These are phyloP conservation scores for Troilus luridus DNA, from an alignment of 2,888 invertebrate genomes.

Conservation along the genomic window DNA sequence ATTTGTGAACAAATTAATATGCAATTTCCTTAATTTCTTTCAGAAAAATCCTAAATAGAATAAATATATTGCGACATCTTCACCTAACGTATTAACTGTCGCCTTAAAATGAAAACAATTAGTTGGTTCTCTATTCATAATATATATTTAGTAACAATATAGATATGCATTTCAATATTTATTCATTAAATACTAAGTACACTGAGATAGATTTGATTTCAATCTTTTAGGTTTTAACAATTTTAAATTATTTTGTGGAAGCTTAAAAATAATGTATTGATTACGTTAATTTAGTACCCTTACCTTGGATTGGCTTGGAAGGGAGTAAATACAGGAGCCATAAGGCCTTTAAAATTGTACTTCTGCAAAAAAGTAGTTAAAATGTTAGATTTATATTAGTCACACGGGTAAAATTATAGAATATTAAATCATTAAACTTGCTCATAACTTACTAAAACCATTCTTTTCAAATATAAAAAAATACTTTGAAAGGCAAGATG, in stretches of 20 bases:
- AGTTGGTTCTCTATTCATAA: neutral
- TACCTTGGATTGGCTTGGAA: constrained; percentile 68
- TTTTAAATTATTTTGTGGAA: neutral
- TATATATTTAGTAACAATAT: neutral
- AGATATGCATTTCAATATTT: neutral
- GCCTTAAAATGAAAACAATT: neutral
- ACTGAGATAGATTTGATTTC: neutral
- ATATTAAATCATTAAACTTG: neutral
- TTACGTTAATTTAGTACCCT: neutral
- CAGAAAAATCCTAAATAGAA: neutral
- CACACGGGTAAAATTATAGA: neutral
- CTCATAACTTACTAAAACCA: neutral
- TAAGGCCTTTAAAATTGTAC: constrained; percentile 73
- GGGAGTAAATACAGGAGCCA: constrained; percentile 82
- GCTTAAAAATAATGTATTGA: neutral
- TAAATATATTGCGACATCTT: neutral
- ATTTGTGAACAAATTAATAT: too few species aligned
- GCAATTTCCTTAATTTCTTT: neutral
- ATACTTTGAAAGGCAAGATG: neutral
- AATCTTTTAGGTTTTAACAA: neutral
- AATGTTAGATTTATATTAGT: neutral
- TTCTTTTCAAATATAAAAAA: neutral
- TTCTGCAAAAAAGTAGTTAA: constrained; percentile 63
- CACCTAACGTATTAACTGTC: neutral
- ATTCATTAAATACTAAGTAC: neutral